Evolutionary conservation across 2,797 vertebrate genomes (phyloP), one percentile per base, ranked within the genome.

Genomic region (Siniperca undulata): DNA sequence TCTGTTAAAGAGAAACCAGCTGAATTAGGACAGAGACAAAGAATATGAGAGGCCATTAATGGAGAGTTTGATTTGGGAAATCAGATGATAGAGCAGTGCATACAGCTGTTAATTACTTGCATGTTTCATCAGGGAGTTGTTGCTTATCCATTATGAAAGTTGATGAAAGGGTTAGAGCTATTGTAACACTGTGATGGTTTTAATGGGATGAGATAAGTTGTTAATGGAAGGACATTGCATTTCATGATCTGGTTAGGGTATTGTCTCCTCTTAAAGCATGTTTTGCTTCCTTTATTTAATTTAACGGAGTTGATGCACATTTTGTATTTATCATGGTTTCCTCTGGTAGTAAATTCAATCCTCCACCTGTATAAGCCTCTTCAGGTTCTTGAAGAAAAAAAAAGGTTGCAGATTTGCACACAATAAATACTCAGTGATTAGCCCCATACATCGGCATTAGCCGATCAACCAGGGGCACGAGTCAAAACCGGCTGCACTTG

Each of bases 81-180:
- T 53, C 20, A 11, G 24, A 59, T 64, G 44, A 48, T 6, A 11
- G 0, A 1, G 10, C 52, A 5, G 71, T 8, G 34, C 14, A 60
- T 76, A 82, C 69, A 68, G 56, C 24, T 46, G 62, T 36, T 78
- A 71, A 70, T 65, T 5, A 44, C 5, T 7, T 48, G 20, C 52
- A 38, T 73, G 11, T 60, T 69, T 75, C 7, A 74, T 77, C 53
- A 65, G 6, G 6, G 24, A 48, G 60, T 14, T 24, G n/a, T 42
- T 46, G 4, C 9, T 77, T 7, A 36, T n/a, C 46, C 48, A 9
- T 59, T 9, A 40, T 61, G 11, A 48, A 17, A 30, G 36, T 3
- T 70, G 72, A 75, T 61, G 8, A 78, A 72, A 40, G 56, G 36
- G 16, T 61, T 27, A 7, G 13, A 27, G 66, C 14, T 65, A 59